Conservation (phyloP, 2,113 vertebrate species). For the Thomomys bottae region DNA sequence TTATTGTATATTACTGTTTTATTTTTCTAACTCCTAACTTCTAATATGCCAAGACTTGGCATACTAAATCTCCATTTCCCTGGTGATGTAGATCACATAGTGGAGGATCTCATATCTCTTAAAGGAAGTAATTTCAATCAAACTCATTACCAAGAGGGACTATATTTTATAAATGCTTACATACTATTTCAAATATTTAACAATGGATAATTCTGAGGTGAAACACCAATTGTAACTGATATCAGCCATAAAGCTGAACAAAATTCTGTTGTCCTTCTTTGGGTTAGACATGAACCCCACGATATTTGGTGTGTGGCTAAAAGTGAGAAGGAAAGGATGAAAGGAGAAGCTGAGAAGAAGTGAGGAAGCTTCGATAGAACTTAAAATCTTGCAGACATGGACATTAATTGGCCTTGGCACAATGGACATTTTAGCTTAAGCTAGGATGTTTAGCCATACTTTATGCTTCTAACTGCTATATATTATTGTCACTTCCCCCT, state of each 20-base stretch:
- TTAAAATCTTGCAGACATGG: neutral
- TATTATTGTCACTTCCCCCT: neutral
- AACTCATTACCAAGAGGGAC: slow-evolving; percentile 4
- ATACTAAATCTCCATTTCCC: neutral
- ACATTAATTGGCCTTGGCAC: neutral
- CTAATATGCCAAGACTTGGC: neutral
- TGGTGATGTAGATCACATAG: neutral
- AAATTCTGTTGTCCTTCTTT: neutral
- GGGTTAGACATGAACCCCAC: neutral
- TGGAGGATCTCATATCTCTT: slow-evolving; percentile 37
- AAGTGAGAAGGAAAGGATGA: neutral
- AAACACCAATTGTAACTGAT: neutral
- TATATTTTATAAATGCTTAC: slow-evolving; percentile 56
- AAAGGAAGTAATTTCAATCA: slow-evolving; percentile 26
- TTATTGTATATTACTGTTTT: neutral
- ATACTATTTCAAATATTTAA: slow-evolving; percentile 54
- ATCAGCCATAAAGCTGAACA: neutral
- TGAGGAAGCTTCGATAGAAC: accelerated
- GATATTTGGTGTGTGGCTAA: neutral
- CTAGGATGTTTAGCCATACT: neutral
- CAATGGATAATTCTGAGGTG: neutral
- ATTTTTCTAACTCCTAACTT: neutral
- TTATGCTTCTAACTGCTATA: neutral
- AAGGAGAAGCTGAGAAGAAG: neutral
- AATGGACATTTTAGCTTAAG: neutral